Evolutionary conservation across 2,888 invertebrate genomes (phyloP).

Genomic region (Morinoia aosen): DNA sequence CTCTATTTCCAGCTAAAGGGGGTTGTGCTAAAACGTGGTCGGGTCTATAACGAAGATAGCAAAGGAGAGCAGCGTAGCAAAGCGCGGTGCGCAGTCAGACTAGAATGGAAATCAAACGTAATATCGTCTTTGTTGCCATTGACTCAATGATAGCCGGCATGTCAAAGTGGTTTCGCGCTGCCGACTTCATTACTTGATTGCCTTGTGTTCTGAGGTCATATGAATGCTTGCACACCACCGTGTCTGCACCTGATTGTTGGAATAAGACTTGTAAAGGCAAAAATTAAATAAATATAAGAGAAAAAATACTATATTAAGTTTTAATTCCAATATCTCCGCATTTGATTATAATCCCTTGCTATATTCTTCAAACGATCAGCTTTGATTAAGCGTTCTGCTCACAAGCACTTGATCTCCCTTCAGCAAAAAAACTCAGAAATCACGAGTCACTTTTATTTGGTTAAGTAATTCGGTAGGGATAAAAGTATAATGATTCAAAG

Average conservation of each 20-base stretch:
- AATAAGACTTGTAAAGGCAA: not conserved
- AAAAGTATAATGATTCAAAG: not conserved
- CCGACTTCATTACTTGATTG: not conserved
- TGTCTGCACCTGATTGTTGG: not conserved
- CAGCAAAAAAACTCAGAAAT: not conserved
- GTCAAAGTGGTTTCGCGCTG: not conserved
- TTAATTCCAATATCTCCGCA: not conserved
- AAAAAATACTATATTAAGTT: not conserved
- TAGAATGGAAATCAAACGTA: not conserved
- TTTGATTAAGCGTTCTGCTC: not conserved
- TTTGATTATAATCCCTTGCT: not conserved
- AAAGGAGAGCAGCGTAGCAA: not conserved
- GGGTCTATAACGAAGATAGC: not conserved
- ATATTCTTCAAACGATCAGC: not conserved
- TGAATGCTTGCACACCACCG: not conserved
- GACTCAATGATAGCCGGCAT: not conserved
- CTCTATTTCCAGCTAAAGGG: not conserved
- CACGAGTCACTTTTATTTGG: not conserved
- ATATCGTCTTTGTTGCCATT: conserved; percentile 9
- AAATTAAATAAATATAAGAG: not conserved
- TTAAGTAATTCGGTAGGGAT: no score
- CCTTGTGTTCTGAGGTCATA: not conserved
- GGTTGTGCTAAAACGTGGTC: not conserved
- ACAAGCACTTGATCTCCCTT: no score
- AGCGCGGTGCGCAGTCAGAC: not conserved